phyloP scores from a whole-genome alignment of 2,113 vertebrate species.

The Pachycephala philippinensis region DNA sequence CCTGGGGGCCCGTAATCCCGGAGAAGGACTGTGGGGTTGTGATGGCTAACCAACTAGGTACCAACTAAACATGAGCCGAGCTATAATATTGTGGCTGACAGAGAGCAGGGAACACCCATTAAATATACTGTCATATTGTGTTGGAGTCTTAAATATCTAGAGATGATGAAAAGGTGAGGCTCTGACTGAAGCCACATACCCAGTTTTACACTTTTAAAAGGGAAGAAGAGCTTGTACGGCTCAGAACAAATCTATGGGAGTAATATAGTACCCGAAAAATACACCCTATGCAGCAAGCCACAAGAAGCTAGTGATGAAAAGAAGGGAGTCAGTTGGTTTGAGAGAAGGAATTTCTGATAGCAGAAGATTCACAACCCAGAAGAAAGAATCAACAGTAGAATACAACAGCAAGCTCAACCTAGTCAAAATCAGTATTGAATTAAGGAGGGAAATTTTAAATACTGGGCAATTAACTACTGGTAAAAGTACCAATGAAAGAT shows the following conservation, averaged over 20 bases:
- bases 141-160: background rate
- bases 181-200: background rate
- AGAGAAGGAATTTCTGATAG: background rate
- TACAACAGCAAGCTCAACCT: background rate
- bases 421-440: background rate
- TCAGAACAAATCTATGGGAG: background rate
- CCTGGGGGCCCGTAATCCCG: background rate
- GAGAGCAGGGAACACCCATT: background rate
- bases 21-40: background rate
- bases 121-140: background rate
- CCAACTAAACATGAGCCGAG: background rate
- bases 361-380: background rate
- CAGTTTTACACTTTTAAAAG: background rate
- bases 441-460: background rate
- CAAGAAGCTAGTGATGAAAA: background rate
- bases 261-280: background rate
- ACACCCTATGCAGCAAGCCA: background rate
- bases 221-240: background rate
- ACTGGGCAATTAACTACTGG: background rate
- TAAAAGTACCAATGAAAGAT: background rate
- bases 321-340: background rate
- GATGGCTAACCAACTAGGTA: background rate
- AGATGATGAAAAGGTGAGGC: background rate
- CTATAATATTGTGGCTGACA: background rate
- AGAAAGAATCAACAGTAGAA: background rate